Base-by-base conservation (phyloP, 2,113 vertebrate genomes). In the Mormoops blainvillei region DNA sequence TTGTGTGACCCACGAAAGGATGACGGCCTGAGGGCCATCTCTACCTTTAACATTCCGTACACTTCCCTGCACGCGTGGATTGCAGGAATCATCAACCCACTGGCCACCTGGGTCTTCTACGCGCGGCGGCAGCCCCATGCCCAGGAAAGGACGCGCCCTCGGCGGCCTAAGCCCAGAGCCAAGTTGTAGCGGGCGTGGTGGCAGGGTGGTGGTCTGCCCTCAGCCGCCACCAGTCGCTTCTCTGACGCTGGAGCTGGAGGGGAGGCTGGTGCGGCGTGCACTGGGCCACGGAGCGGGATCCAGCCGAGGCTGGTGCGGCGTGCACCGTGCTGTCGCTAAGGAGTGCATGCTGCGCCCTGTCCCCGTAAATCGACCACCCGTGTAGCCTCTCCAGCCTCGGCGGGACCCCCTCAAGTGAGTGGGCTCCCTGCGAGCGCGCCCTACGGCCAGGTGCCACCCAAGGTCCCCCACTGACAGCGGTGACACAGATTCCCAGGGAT, bases 31-130 rank as follows among this genome's bases (percentile, higher is more conserved):
- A 98, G 98, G 92, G 97, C 98, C 91, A 96, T 96, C 71, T 95
- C 98, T 1, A 98, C 98, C 65, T 98, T 98, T 92, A 98, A 98
- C 95, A 96, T 98, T 54, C 98, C 98, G 12, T 50, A 92, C 73
- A 92, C 80, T 87, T 97, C 71, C 70, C 94, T 98, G 86, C 98
- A 98, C 43, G 97, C 98, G 9, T 98, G 98, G 0, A 97, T 97
- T 31, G 98, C 98, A 1, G 98, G 98, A 18, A 89, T 98, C 56
- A 67, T 94, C 88, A 98, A 92, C 73, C 85, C 97, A 3, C 71
- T 50, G 12, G 98, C 98, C 13, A 19, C 95, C 52, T 98, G 98
- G 98, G 97, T 97, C 20, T 98, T 98, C 90, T 98, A 98, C 81
- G 65, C 61, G 8, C 96, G 94, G 11, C 33, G 16, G 41, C 90